Percentiles rank a stretch among this genome's conserved stretches.
Conservation (phyloP, 1,140 invertebrate genomes). For the Steinernema feltiae region DNA sequence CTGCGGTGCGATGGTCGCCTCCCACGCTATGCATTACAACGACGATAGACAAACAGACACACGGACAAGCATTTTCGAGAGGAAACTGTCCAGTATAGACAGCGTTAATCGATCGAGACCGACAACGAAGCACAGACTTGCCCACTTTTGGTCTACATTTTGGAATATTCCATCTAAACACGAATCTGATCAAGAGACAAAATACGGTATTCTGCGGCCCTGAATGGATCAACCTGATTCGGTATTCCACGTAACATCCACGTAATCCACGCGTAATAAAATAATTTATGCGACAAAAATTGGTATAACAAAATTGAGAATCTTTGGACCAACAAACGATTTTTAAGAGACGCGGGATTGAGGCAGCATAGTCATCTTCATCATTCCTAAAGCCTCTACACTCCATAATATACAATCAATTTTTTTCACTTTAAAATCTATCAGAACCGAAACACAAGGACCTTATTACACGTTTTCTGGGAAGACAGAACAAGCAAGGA, state of each 20-base stretch:
- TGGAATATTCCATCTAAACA: too few relatives aligned
- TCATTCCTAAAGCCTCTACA: constrained; percentile 3
- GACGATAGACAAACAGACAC: too few relatives aligned
- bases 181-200: too few relatives aligned
- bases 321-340: neutral
- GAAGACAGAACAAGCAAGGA: neutral
- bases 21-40: too few relatives aligned
- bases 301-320: neutral
- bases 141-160: too few relatives aligned
- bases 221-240: neutral
- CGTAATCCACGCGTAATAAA: neutral
- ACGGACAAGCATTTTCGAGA: too few relatives aligned
- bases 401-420: neutral
- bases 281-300: neutral
- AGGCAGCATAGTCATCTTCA: constrained; percentile 6
- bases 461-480: neutral
- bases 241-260: neutral
- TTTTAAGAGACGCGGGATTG: neutral
- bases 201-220: too few relatives aligned
- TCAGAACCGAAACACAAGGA: neutral
- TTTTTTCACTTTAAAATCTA: neutral
- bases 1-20: too few relatives aligned
- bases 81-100: too few relatives aligned
- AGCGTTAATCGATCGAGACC: too few relatives aligned
- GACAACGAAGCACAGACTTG: too few relatives aligned